Percentiles rank a stretch among this genome's conserved stretches.
phyloP scores from a whole-genome alignment of 1,140 invertebrate genomes.

The Trachymyrmex septentrionalis region DNA sequence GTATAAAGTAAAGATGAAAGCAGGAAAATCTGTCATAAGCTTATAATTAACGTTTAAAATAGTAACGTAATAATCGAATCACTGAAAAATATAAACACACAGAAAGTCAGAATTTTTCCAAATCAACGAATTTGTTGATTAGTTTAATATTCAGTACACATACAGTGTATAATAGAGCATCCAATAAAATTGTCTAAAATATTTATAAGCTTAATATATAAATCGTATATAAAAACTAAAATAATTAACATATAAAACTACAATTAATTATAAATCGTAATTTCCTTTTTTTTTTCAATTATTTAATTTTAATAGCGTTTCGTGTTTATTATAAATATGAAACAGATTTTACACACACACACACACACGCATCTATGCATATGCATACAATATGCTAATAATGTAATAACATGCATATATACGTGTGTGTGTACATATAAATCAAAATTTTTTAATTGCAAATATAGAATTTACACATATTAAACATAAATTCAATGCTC shows the following conservation, averaged over 20 bases:
- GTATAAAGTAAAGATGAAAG: conserved; percentile 1
- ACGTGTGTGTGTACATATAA: background rate
- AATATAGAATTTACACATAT: background rate
- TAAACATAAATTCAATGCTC: background rate
- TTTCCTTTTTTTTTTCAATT: too few relatives aligned
- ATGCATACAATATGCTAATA: background rate
- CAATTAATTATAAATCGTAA: too few relatives aligned
- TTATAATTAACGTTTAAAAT: background rate
- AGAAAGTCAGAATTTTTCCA: background rate
- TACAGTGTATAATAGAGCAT: too few relatives aligned
- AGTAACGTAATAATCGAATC: conserved; percentile 1
- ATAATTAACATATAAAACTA: too few relatives aligned
- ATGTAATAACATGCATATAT: background rate
- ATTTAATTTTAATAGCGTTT: background rate
- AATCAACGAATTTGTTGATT: conserved; percentile 10
- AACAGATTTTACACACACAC: too few relatives aligned
- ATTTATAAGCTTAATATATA: conserved; percentile 8
- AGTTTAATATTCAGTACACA: background rate
- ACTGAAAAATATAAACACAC: background rate
- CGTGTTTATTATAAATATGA: too few relatives aligned
- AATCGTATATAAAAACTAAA: background rate
- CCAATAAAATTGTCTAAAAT: background rate
- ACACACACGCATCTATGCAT: background rate
- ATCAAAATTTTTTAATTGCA: background rate
- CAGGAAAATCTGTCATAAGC: background rate